Evolutionary conservation across 2,113 vertebrate species (phyloP).

Genomic region (Syngnathus scovelli): DNA sequence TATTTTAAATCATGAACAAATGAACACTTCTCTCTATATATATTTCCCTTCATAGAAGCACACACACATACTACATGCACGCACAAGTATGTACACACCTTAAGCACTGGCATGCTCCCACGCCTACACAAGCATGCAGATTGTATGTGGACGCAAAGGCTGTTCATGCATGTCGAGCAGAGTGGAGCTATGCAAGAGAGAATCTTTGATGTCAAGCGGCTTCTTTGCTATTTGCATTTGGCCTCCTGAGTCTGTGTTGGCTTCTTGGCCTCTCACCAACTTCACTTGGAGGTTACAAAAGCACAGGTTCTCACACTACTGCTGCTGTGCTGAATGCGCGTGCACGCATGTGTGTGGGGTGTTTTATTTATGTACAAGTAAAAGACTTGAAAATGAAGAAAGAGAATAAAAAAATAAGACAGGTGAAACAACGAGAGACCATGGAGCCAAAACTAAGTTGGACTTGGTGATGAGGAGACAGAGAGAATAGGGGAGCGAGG

Average conservation of each 20-base stretch:
- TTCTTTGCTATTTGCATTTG: slow-evolving; percentile 58
- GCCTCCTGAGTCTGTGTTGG: slow-evolving; percentile 55
- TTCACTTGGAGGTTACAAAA: slow-evolving; percentile 64
- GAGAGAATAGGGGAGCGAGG: slow-evolving; percentile 36
- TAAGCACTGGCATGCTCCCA: neutral
- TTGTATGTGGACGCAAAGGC: slow-evolving; percentile 40
- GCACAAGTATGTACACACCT: neutral
- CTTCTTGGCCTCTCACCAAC: slow-evolving; percentile 60
- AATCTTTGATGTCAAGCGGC: slow-evolving; percentile 62
- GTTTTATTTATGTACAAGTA: slow-evolving; percentile 18
- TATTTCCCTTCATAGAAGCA: neutral
- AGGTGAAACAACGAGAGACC: neutral
- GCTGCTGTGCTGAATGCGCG: slow-evolving; percentile 28
- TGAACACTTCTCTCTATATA: slow-evolving; percentile 16
- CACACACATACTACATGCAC: too few species aligned
- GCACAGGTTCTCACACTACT: slow-evolving; percentile 68
- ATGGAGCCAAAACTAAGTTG: slow-evolving; percentile 9
- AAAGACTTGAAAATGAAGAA: neutral
- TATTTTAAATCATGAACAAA: slow-evolving; percentile 55
- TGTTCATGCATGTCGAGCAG: slow-evolving; percentile 58
- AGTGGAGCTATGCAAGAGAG: slow-evolving; percentile 50
- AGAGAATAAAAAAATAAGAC: slow-evolving; percentile 20
- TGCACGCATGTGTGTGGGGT: slow-evolving; percentile 18
- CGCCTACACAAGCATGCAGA: slow-evolving; percentile 29
- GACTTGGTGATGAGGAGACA: slow-evolving; percentile 6